Evolutionary conservation across 2,113 vertebrate genomes (phyloP).

Genomic region (Ailuropoda melanoleuca): DNA sequence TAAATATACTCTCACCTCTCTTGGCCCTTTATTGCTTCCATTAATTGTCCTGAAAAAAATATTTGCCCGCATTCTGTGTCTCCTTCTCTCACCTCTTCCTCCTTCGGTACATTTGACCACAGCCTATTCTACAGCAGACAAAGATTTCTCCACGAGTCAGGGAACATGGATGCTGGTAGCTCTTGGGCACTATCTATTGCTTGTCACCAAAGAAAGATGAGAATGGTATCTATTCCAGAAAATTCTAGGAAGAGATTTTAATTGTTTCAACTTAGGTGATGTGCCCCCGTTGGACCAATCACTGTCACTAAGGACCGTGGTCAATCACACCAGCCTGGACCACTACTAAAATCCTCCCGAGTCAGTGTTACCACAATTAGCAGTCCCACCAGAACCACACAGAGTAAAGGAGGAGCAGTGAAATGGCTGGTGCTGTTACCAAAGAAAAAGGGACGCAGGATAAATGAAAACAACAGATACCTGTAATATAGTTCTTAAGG

Average conservation of each 20-base stretch:
- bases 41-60: neutral
- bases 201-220: neutral
- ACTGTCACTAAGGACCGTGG: neutral
- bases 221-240: neutral
- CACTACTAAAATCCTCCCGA: neutral
- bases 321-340: neutral
- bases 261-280: neutral
- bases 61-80: neutral
- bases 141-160: neutral
- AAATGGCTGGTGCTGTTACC: neutral
- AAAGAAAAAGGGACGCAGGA: neutral
- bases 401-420: neutral
- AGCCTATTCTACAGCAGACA: neutral
- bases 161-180: neutral
- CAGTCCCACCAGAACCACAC: neutral
- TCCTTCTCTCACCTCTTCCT: neutral
- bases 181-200: neutral
- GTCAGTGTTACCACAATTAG: rapidly evolving
- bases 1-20: neutral
- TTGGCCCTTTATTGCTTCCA: neutral
- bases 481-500: neutral
- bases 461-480: neutral
- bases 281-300: neutral
- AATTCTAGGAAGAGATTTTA: neutral
- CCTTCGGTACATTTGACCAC: neutral